Conservation (phyloP, 2,113 vertebrate species). For the Vulpes ferrilata region DNA sequence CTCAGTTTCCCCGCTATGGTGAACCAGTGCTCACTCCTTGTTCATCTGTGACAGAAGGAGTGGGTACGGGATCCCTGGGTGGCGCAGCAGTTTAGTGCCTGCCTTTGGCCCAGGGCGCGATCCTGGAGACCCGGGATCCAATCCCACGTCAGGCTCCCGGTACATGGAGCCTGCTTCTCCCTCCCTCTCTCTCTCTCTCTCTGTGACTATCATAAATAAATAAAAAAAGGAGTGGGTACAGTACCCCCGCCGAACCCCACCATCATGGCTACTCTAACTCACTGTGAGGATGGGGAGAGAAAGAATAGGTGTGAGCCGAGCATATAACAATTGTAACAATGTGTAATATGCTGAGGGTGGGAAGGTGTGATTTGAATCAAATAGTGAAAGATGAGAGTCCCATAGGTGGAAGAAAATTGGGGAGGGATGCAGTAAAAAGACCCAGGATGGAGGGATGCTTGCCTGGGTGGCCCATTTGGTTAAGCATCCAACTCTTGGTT, state of each 20-base stretch:
- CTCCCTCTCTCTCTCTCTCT: too few species aligned
- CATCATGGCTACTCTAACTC: neutral
- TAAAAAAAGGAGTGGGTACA: neutral
- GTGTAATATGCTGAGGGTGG: neutral
- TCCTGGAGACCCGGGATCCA: too few species aligned
- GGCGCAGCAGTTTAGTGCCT: too few species aligned
- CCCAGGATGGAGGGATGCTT: neutral
- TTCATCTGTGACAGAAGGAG: neutral
- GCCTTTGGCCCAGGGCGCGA: too few species aligned
- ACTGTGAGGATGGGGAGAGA: neutral
- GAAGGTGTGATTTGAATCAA: neutral
- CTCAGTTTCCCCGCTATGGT: neutral
- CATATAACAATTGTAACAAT: neutral
- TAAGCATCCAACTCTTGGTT: too few species aligned
- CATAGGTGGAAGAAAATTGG: neutral
- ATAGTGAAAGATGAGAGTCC: neutral
- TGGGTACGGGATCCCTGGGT: too few species aligned
- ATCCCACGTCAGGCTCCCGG: too few species aligned
- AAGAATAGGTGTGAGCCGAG: neutral
- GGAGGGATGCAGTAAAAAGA: neutral
- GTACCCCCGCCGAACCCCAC: too few species aligned
- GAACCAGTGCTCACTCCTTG: neutral
- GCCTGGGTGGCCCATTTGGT: too few species aligned
- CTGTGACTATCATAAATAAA: too few species aligned
- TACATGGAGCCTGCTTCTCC: too few species aligned